These are phyloP conservation scores for Halcyon malimbica DNA, from an alignment of 2,113 vertebrate species.

Conservation along the genomic window DNA sequence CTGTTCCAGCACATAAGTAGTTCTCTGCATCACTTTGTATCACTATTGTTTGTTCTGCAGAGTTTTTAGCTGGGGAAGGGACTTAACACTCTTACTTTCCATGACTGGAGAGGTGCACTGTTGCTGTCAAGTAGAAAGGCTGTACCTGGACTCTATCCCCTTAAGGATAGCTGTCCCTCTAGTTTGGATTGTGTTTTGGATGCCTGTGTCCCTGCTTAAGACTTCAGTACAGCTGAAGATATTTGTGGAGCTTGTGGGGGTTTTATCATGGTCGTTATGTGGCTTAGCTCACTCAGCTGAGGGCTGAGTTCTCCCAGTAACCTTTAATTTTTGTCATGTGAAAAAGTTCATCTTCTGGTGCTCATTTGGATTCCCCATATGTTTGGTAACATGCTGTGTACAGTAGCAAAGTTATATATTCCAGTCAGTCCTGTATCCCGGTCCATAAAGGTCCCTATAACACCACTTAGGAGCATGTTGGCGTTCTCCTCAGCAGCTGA, in stretches of 20 bases:
- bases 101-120: background rate
- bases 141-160: background rate
- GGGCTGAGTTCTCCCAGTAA: background rate
- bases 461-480: background rate
- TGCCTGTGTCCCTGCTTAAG: background rate
- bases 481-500: background rate
- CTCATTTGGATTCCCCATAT: background rate
- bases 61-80: background rate
- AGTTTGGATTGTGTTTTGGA: background rate
- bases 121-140: background rate
- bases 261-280: rapidly evolving
- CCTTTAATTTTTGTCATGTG: background rate
- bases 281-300: background rate
- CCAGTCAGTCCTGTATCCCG: background rate
- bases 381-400: background rate
- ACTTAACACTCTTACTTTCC: background rate
- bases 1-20: background rate
- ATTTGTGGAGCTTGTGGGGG: background rate
- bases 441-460: background rate
- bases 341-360: background rate
- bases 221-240: background rate
- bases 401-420: background rate
- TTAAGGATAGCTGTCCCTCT: background rate
- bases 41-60: background rate
- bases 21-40: background rate